Conservation (phyloP, 2,113 vertebrate species). For the Enhydra lutris region DNA sequence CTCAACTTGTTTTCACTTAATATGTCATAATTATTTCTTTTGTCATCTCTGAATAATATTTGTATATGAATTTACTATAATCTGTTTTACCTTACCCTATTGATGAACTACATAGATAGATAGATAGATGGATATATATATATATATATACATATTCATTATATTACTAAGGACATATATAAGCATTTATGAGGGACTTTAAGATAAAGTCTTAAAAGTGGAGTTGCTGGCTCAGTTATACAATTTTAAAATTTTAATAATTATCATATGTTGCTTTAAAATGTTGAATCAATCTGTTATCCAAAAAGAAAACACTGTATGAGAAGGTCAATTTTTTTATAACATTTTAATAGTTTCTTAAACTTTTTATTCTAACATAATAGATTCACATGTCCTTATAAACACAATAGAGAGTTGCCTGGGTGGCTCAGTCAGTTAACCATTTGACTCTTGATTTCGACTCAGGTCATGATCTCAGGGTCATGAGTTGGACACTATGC, state of each 20-base stretch:
- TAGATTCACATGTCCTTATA: neutral
- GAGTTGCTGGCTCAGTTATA: neutral
- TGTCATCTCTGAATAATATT: neutral
- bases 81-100: neutral
- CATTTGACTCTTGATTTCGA: neutral
- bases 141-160: neutral
- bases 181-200: neutral
- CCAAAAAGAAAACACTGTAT: neutral
- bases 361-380: neutral
- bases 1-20: neutral
- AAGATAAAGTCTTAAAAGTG: slow-evolving; percentile 1
- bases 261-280: neutral
- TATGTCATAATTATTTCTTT: neutral
- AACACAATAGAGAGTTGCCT: neutral
- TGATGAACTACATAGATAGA: neutral
- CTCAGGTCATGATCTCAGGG: neutral
- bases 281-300: neutral
- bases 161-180: neutral
- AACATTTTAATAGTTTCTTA: neutral
- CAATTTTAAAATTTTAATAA: neutral
- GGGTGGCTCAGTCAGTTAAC: neutral
- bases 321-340: neutral
- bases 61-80: neutral
- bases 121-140: too few relatives aligned
- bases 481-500: neutral